Percentiles rank a stretch among this genome's conserved stretches.
These are phyloP conservation scores for Eurois occulta DNA, from an alignment of 2,888 invertebrate species.

Conservation along the genomic window DNA sequence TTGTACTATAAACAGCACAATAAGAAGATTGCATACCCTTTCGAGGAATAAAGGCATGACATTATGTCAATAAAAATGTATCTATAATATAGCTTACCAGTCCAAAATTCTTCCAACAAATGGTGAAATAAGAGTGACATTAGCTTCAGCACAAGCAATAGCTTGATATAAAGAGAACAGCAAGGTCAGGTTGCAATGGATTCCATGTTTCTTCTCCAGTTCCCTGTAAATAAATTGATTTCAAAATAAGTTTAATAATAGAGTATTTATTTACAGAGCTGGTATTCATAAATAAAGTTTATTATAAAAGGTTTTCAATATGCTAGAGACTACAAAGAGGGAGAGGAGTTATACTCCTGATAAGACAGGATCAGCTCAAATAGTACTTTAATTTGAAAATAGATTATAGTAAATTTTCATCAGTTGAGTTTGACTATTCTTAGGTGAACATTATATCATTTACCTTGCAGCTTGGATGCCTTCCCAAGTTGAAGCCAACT, in stretches of 20 bases:
- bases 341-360: background rate
- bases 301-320: background rate
- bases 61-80: background rate
- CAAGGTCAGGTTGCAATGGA: conserved; percentile 99
- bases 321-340: no score
- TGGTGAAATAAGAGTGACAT: conserved; percentile 99
- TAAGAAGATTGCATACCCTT: background rate
- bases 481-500: conserved; percentile 99
- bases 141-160: conserved; percentile 99
- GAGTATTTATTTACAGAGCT: background rate
- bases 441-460: conserved; percentile 64
- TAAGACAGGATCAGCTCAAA: background rate
- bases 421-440: background rate
- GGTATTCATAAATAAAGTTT: background rate
- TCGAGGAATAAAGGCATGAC: background rate
- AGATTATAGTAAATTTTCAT: background rate
- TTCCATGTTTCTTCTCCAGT: conserved; percentile 96
- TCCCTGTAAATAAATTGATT: conserved; percentile 90
- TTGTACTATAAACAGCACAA: background rate
- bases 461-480: conserved; percentile 99
- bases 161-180: conserved; percentile 99
- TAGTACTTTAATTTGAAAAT: background rate
- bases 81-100: conserved; percentile 92
- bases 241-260: background rate
- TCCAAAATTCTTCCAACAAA: conserved; percentile 99